Evolutionary conservation across 2,888 invertebrate species (phyloP), one percentile per base, ranked within the genome.

Genomic region (Onthophagus sagittarius): DNA sequence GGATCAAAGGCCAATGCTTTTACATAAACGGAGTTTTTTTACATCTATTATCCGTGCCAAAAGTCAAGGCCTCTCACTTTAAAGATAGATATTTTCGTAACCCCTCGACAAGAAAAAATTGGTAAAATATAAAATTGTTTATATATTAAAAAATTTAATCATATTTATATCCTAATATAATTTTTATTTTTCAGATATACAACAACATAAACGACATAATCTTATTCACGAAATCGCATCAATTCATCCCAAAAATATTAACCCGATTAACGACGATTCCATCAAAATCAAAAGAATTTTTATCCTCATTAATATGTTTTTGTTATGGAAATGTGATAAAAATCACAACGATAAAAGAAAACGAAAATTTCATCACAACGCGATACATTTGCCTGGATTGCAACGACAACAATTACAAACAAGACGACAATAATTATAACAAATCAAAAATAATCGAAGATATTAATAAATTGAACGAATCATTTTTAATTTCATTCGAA

Each of bases 261-360:
- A 53, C 39, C 2, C 39, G 39, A 53, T 53, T 53, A 53, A 53
- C 39, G 6, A 62, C 63, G 31, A 23, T 71, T 3, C 11, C 14
- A 15, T 23, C 75, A 69, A 76, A 74, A 63, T 39, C 78, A n/a
- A 75, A 79, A 5, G 71, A 78, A 76, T 71, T 76, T 32, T 71
- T 82, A 31, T 78, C 80, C 33, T 75, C 77, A 5, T 75, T 82
- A 15, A 69, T 83, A 62, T 83, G 84, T 70, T 77, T 79, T 7
- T 75, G 79, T 71, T 78, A 75, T n/a, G 79, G 80, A 4, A 77
- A 80, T 63, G 82, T 78, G 69, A 73, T 77, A 32, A 81, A 79
- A 76, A 32, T 78, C 53, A 72, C 79, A 5, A 69, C 72, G 6
- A 77, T 77, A 72, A 72, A 76, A n/a, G 69, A 75, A 15, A 67